These are phyloP conservation scores for Pelvicachromis taeniatus DNA, from an alignment of 2,113 vertebrate genomes.

Conservation along the genomic window DNA sequence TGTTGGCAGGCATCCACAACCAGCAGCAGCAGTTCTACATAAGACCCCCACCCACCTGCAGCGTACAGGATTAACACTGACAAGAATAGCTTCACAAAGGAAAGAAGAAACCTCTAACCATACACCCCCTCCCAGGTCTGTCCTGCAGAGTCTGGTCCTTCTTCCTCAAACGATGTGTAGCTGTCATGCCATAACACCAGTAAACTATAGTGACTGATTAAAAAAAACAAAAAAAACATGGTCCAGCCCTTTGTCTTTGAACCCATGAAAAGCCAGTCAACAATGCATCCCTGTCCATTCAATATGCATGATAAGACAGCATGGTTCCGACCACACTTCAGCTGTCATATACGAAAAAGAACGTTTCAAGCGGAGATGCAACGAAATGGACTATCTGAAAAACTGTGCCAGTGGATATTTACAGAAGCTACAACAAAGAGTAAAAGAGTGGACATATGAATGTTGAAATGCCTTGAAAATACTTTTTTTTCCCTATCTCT, in stretches of 20 bases:
- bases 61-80: not conserved
- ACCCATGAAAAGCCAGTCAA: constrained; percentile 48
- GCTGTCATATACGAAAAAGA: not conserved
- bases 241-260: constrained; percentile 9
- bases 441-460: not conserved
- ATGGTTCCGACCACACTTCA: constrained; percentile 46
- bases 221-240: not conserved
- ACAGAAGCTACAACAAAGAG: constrained; percentile 25
- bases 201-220: not conserved
- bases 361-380: not conserved
- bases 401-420: not conserved
- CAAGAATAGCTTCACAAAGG: not conserved
- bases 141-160: not conserved
- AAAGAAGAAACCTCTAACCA: not conserved
- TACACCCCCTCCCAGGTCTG: not conserved
- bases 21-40: constrained; percentile 71
- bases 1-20: constrained; percentile 66
- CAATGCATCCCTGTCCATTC: not conserved
- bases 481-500: not conserved
- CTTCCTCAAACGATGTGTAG: not conserved
- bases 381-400: not conserved
- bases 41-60: constrained; percentile 21
- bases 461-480: constrained; percentile 37
- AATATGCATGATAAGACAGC: constrained; percentile 59
- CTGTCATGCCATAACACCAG: not conserved